A percentile compares a stretch with the other conserved stretches of the same genome.
phyloP scores from a whole-genome alignment of 2,113 vertebrate species.

The Anhinga anhinga region DNA sequence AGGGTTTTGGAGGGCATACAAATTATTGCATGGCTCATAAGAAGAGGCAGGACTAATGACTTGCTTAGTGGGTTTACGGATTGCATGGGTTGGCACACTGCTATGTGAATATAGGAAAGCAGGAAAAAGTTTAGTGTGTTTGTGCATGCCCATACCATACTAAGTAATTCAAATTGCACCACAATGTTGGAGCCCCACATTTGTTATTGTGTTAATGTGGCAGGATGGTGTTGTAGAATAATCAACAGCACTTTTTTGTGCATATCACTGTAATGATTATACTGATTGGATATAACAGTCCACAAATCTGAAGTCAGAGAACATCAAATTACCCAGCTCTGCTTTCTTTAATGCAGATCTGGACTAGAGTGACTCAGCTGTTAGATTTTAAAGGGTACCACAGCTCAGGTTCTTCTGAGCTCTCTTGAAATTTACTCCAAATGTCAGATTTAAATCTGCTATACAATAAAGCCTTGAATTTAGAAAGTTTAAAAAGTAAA shows the following conservation, averaged over 20 bases:
- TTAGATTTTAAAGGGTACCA: background rate
- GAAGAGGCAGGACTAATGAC: background rate
- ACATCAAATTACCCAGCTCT: background rate
- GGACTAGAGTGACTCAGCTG: background rate
- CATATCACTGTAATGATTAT: background rate
- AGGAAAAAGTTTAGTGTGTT: background rate
- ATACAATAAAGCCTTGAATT: background rate
- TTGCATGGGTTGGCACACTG: background rate
- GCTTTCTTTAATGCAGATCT: background rate
- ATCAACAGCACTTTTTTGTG: background rate
- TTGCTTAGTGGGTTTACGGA: background rate
- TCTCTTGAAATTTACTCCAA: conserved; percentile 41
- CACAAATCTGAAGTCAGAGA: background rate
- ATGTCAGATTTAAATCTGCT: conserved; percentile 45
- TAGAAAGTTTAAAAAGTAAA: conserved; percentile 12
- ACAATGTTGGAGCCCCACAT: background rate
- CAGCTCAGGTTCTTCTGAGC: background rate
- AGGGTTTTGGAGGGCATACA: background rate
- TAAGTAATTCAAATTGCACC: background rate
- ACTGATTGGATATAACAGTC: background rate
- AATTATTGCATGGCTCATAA: background rate
- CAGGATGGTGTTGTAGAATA: background rate
- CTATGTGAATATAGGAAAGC: background rate
- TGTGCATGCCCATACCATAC: background rate
- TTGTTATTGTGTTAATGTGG: background rate